A percentile compares a stretch with the other conserved stretches of the same genome.
These are phyloP conservation scores for Orycteropus afer DNA, from an alignment of 2,113 vertebrate species.

Conservation along the genomic window DNA sequence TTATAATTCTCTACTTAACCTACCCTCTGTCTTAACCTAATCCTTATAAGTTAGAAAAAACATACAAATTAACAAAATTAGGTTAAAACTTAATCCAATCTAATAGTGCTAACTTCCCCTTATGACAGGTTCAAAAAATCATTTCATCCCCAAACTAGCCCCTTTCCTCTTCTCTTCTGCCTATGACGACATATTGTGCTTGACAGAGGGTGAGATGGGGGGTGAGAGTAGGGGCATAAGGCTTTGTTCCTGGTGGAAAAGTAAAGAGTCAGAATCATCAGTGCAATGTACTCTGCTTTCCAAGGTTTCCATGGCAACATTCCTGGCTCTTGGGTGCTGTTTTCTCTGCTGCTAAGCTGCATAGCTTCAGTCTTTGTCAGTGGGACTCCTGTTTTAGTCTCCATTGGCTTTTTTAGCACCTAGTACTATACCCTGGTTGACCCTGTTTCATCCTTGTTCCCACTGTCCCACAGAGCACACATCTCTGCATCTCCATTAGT, in stretches of 20 bases:
- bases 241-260: neutral
- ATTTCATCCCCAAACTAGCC: neutral
- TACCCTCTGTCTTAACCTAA: neutral
- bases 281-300: neutral
- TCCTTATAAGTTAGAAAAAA: neutral
- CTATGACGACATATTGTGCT: neutral
- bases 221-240: neutral
- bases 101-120: neutral
- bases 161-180: too few species aligned
- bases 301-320: constrained; percentile 49
- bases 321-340: neutral
- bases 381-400: neutral
- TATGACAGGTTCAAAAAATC: neutral
- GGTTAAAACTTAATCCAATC: neutral
- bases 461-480: neutral
- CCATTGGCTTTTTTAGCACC: neutral
- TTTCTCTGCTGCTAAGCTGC: neutral
- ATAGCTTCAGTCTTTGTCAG: neutral
- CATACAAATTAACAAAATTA: constrained; percentile 6
- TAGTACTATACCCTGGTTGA: neutral
- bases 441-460: neutral
- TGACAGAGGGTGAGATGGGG: neutral
- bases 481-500: neutral
- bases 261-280: neutral
- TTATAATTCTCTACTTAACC: neutral